Percentiles rank a stretch among this genome's conserved stretches.
phyloP scores from a whole-genome alignment of 2,888 invertebrate genomes.

The Calameuta filiformis region DNA sequence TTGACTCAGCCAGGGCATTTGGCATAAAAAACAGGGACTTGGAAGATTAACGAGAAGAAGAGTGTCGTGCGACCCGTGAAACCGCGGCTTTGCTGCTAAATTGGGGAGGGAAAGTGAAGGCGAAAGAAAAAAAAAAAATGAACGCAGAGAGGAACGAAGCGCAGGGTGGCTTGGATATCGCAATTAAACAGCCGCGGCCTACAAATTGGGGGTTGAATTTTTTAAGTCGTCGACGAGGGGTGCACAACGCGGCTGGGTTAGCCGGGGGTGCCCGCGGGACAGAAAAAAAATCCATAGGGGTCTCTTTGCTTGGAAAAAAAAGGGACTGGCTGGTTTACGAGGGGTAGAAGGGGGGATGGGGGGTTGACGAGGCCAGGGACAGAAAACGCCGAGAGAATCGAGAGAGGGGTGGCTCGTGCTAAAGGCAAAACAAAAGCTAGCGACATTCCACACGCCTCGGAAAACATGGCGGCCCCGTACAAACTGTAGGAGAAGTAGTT shows the following conservation, averaged over 20 bases:
- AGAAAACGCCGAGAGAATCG: slow-evolving; percentile 42
- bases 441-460: slow-evolving; percentile 28
- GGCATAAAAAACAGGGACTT: slow-evolving; percentile 1
- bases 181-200: slow-evolving; percentile 59
- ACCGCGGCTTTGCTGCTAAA: not conserved
- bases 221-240: slow-evolving; percentile 43
- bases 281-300: slow-evolving; percentile 63
- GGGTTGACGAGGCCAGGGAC: slow-evolving; percentile 36
- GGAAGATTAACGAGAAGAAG: slow-evolving; percentile 33
- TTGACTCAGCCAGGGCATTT: not conserved
- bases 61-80: not conserved
- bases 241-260: slow-evolving; percentile 30
- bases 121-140: slow-evolving; percentile 31
- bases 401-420: slow-evolving; percentile 38
- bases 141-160: slow-evolving; percentile 29
- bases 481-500: not conserved
- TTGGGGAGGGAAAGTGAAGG: not conserved
- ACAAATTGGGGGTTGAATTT: slow-evolving; percentile 61
- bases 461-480: slow-evolving; percentile 24
- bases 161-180: slow-evolving; percentile 45
- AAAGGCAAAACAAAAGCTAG: slow-evolving; percentile 52
- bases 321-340: slow-evolving; percentile 34
- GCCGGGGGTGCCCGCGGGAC: slow-evolving; percentile 48
- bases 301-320: slow-evolving; percentile 39
- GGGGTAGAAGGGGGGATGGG: not conserved